Base-by-base conservation (phyloP, 1,140 invertebrate genomes). In the Sesamia nonagrioides region DNA sequence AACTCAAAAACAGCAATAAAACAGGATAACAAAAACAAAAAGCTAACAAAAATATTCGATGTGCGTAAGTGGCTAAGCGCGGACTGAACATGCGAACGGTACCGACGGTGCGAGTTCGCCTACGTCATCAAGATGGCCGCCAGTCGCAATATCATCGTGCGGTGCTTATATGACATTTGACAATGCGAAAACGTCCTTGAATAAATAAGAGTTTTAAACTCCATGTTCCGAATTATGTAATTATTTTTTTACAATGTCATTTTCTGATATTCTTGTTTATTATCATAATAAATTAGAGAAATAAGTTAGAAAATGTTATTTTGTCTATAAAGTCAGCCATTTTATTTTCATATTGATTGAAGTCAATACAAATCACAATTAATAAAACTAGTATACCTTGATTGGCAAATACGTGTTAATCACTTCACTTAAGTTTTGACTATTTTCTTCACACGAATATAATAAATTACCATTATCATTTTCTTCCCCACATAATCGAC, bases 381-480 rank as follows among this genome's bases (percentile, higher is more conserved):
- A 88, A 87, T 84, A 81, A 82, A 80, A 84, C 80, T 79, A 82
- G 79, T 82, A 86, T 96, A 97, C 97, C 96, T 97, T 97, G 40
- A 97, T 88, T 13, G 97, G 97, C 83, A 97, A 95, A 95, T 97
- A 97, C 75, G 95, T 95, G 92, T 97, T 97, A 50, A 97, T 95
- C 84, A 97, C 92, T 60, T 95, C 91, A 90, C 95, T 95, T 91
- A 97, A 95, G 94, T 96, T 96, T 69, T 94, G 90, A 87, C 95
- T 96, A 88, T 96, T 96, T 84, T 95, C 94, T 71, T 96, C 95
- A 81, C 86, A 84, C 7, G 90, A 88, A 92, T 96, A 97, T 85
- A 97, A 92, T 84, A 96, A 94, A 78, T 96, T 96, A 79, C 96
- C 97, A 87, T 96, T 97, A 82, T 95, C 94, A 95, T 97, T 97